phyloP scores from a whole-genome alignment of 2,797 vertebrate species.

The Acropternis orthonyx region DNA sequence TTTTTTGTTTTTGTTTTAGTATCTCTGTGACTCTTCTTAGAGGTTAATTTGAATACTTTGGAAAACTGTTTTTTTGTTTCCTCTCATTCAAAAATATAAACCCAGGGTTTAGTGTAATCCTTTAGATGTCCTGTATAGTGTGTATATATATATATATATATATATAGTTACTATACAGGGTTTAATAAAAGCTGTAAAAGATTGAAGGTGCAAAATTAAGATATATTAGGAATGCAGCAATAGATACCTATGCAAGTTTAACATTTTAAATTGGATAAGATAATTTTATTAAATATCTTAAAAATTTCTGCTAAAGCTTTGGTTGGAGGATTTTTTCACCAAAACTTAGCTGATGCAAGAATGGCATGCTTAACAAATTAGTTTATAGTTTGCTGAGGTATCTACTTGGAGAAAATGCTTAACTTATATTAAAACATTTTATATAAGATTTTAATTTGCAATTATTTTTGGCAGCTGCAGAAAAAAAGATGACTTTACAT shows the following conservation, averaged over 20 bases:
- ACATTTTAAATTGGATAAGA: background rate
- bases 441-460: background rate
- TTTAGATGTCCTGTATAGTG: background rate
- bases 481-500: background rate
- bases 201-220: background rate
- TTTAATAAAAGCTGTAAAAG: background rate
- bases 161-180: background rate
- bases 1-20: background rate
- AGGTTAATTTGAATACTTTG: background rate
- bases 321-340: background rate
- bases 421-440: background rate
- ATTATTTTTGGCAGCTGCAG: background rate
- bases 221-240: background rate
- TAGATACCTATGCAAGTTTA: background rate
- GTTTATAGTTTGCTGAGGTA: background rate
- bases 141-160: background rate
- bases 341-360: background rate
- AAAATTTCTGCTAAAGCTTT: background rate
- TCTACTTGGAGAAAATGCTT: background rate
- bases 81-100: background rate
- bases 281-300: background rate
- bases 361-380: background rate
- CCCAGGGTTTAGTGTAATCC: background rate
- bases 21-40: background rate
- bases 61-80: background rate